These are phyloP conservation scores for Grapholita molesta DNA, from an alignment of 1,140 invertebrate species.

Conservation along the genomic window DNA sequence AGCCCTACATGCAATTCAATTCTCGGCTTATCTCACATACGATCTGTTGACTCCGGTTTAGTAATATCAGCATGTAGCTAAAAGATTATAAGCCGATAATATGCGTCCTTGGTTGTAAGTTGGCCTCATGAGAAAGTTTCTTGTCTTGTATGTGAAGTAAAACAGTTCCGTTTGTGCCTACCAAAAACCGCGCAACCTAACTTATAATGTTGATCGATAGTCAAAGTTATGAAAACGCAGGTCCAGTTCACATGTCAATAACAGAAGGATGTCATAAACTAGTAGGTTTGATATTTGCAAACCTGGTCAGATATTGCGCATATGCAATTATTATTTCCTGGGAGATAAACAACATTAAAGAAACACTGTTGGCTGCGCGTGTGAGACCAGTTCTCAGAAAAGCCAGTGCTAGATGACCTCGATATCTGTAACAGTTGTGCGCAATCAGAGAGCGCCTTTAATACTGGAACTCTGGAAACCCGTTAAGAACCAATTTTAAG, in stretches of 20 bases:
- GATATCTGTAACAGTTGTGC: too few species aligned
- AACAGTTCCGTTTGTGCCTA: not conserved
- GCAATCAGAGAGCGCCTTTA: too few species aligned
- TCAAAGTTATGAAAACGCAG: not conserved
- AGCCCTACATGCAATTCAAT: constrained; percentile 10
- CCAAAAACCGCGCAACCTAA: too few species aligned
- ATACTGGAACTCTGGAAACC: too few species aligned
- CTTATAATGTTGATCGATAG: too few species aligned
- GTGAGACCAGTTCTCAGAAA: not conserved
- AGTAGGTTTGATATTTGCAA: not conserved
- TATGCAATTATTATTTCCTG: not conserved
- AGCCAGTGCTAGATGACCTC: not conserved
- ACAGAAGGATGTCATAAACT: not conserved
- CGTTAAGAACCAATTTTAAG: too few species aligned
- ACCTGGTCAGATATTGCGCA: not conserved
- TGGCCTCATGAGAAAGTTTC: not conserved
- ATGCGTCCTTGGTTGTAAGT: too few species aligned
- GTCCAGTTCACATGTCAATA: not conserved
- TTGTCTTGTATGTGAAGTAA: too few species aligned
- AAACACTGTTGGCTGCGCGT: not conserved
- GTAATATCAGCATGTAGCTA: not conserved
- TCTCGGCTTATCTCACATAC: constrained; percentile 5
- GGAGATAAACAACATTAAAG: not conserved
- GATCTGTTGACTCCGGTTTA: not conserved
- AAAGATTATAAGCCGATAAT: not conserved